These are phyloP conservation scores for Drosophila stalkeri DNA, from an alignment of 2,888 invertebrate genomes.

Conservation along the genomic window DNA sequence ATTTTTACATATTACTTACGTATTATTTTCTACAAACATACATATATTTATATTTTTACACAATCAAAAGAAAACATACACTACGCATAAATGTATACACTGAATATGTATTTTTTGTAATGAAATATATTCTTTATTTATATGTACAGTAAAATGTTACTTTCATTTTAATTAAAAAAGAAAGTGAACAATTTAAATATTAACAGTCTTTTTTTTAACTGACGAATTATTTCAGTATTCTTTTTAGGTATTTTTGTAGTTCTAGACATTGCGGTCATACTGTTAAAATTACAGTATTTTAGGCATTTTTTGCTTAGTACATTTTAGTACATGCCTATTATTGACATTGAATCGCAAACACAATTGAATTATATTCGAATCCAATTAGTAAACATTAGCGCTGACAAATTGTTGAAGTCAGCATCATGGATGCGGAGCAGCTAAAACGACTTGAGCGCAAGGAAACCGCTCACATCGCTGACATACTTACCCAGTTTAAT, in stretches of 20 bases:
- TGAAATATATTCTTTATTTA: constrained; percentile 60
- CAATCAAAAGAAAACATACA: constrained; percentile 60
- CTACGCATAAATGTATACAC: constrained; percentile 61
- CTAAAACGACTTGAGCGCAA: constrained; percentile 77
- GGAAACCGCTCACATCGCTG: constrained; percentile 73
- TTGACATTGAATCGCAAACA: constrained; percentile 44
- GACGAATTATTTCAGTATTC: background rate
- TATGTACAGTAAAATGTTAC: constrained; percentile 30
- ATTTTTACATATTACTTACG: constrained; percentile 51
- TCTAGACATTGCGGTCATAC: constrained; percentile 1
- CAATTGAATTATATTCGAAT: constrained; percentile 56
- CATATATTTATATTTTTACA: constrained; percentile 74
- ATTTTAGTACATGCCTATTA: constrained; percentile 30
- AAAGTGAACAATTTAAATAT: background rate
- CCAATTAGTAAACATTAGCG: constrained; percentile 46
- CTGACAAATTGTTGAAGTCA: constrained; percentile 21
- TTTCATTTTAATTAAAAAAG: background rate
- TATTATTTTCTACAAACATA: constrained; percentile 66
- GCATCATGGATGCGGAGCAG: constrained; percentile 81
- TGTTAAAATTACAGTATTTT: constrained; percentile 21
- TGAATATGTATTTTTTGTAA: constrained; percentile 74
- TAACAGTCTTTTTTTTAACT: background rate
- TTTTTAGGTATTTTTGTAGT: background rate
- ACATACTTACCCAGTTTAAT: constrained; percentile 79
- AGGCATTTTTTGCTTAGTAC: background rate